A percentile compares a stretch with the other conserved stretches of the same genome.
Conservation (phyloP, 2,888 invertebrate genomes). For the Mesorhabditis sp. region DNA sequence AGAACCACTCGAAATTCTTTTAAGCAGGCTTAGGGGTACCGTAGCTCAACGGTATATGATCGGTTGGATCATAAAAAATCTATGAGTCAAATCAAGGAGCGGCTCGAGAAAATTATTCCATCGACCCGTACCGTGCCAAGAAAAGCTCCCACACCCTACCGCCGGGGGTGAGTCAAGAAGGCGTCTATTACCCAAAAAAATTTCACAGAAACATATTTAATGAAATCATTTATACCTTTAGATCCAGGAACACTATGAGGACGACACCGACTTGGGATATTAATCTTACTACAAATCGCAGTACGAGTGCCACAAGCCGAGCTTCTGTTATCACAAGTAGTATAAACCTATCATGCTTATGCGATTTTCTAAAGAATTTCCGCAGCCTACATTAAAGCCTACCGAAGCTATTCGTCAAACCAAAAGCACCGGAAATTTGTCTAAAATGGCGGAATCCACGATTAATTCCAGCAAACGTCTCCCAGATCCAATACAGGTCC, state of each 20-base stretch:
- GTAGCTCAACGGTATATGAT: slow-evolving; percentile 37
- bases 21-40: slow-evolving; percentile 27
- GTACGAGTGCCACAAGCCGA: neutral
- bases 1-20: neutral
- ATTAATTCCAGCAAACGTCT: neutral
- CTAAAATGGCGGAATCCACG: neutral
- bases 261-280: neutral
- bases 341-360: no score
- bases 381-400: slow-evolving; percentile 21
- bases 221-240: neutral
- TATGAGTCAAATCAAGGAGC: slow-evolving; percentile 23
- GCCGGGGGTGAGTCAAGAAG: slow-evolving; percentile 11
- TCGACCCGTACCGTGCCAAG: neutral
- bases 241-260: neutral
- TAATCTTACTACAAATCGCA: neutral
- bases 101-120: slow-evolving; percentile 18
- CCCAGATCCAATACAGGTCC: neutral
- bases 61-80: slow-evolving; percentile 30
- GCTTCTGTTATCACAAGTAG: neutral
- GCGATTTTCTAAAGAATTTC: neutral
- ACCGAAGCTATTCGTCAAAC: slow-evolving; percentile 3
- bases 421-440: slow-evolving; percentile 21
- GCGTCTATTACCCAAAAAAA: slow-evolving; percentile 11
- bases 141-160: slow-evolving; percentile 4
- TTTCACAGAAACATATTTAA: no score